Conservation (phyloP, 2,888 invertebrate genomes). For the Strigamia maritima region DNA sequence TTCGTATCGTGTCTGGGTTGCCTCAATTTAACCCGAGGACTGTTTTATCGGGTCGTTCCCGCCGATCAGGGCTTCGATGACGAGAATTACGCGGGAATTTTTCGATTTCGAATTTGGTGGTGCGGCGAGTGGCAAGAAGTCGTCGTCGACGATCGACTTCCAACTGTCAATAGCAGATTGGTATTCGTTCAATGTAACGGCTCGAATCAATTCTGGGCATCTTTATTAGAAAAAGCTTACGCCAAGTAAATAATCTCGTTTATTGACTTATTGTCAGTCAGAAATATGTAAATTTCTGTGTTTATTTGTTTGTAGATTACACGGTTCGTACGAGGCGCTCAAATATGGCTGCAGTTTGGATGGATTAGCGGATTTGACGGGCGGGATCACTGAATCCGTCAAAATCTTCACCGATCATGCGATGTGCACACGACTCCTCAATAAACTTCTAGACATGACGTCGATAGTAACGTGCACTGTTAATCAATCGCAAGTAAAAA, state of each 20-base stretch:
- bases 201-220: constrained; percentile 83
- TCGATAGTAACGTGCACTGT: constrained; percentile 78
- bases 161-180: constrained; percentile 79
- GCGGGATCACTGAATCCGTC: constrained; percentile 81
- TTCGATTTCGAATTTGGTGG: constrained; percentile 86
- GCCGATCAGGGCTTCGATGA: constrained; percentile 78
- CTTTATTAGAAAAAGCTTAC: constrained; percentile 85
- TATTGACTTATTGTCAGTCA: background rate
- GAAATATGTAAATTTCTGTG: background rate
- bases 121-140: constrained; percentile 90
- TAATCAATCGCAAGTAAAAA: constrained; percentile 52
- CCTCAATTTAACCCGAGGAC: constrained; percentile 75
- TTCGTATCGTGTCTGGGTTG: constrained; percentile 83
- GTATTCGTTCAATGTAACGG: constrained; percentile 79
- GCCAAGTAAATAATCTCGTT: constrained; percentile 67
- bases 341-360: constrained; percentile 87
- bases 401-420: constrained; percentile 67
- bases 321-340: constrained; percentile 88
- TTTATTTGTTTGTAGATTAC: constrained; percentile 63
- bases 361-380: constrained; percentile 81
- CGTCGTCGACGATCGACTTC: constrained; percentile 81
- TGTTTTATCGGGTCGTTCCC: constrained; percentile 86
- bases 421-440: constrained; percentile 64
- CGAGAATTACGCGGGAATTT: constrained; percentile 49
- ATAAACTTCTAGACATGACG: constrained; percentile 72